Base-by-base conservation (phyloP, 2,797 vertebrate genomes). In the Margarornis squamiger region DNA sequence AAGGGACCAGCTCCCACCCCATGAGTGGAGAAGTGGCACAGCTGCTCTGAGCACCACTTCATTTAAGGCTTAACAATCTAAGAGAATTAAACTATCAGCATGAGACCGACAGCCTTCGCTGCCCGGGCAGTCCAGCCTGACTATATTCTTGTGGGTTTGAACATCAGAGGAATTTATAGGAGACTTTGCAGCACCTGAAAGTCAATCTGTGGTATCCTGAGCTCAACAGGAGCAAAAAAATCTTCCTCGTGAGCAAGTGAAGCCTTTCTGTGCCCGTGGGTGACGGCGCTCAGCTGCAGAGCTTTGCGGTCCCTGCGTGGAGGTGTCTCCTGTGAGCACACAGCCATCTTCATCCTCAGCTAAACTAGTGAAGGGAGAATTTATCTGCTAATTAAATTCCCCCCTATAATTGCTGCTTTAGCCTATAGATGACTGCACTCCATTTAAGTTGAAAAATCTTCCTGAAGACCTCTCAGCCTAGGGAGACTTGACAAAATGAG, bases 361-460 rank as follows among this genome's bases (percentile, higher is more conserved):
- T 96, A 51, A 96, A 92, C 93, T 95, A 61, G 78, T 27, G 38
- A 90, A 96, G 85, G 92, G 86, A 91, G 54, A 80, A 95, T 96
- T 93, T 96, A 89, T 96, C 96, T 96, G 86, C 77, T 97, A 97
- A 96, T 97, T 97, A 97, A 92, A 96, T 96, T 96, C 95, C 78
- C 94, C 77, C 93, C 92, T 38, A 59, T 96, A 97, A 97, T 97
- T 97, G 90, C 96, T 89, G 43, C 96, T 97, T 96, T 98, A 96
- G 94, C 90, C 95, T 93, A 71, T 95, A 97, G 96, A 97, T 95
- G 92, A 96, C 94, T 97, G 87, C 95, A 93, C 96, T 97, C 96
- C 96, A 90, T 98, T 97, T 97, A 97, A 95, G 95, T 93, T 97
- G 94, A 97, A 97, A 97, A 97, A 97, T 96, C 95, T 96, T 96